phyloP scores from a whole-genome alignment of 2,113 vertebrate genomes.

The Solea solea region DNA sequence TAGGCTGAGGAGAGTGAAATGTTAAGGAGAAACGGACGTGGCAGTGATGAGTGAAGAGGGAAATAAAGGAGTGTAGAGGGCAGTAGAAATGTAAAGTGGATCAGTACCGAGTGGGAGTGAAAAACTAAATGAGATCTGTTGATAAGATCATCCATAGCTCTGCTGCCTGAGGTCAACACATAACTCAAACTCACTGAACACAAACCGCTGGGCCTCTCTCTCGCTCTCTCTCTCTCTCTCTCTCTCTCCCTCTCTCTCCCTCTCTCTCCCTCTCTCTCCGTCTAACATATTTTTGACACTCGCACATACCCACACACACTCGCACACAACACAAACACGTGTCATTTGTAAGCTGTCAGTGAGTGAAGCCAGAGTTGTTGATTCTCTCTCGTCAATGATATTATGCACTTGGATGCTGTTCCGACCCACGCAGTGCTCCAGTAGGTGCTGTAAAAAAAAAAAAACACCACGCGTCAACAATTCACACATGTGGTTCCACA shows the following conservation, averaged over 20 bases:
- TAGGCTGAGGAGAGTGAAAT: not conserved
- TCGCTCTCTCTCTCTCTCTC: not conserved
- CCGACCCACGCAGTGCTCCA: slow-evolving; percentile 30
- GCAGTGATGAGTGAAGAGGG: not conserved
- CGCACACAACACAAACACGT: slow-evolving; percentile 35
- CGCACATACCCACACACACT: not conserved
- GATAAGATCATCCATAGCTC: slow-evolving; percentile 55
- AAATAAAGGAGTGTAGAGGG: not conserved
- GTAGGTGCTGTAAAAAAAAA: slow-evolving; percentile 16
- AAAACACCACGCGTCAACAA: slow-evolving; percentile 3
- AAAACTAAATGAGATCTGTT: slow-evolving; percentile 34
- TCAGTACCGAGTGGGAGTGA: not conserved
- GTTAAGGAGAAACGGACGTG: not conserved
- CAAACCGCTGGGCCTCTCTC: not conserved
- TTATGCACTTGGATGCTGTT: slow-evolving; percentile 41
- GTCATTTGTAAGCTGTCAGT: slow-evolving; percentile 56
- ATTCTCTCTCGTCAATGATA: slow-evolving; percentile 41
- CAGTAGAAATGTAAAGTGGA: slow-evolving; percentile 2
- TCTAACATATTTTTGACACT: slow-evolving; percentile 1
- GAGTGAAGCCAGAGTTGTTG: slow-evolving; percentile 20
- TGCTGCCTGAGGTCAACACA: slow-evolving; percentile 43
- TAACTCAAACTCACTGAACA: slow-evolving; percentile 24
- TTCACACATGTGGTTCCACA: slow-evolving; percentile 24
- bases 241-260: too few relatives aligned
- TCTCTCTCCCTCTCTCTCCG: too few relatives aligned